Percentiles rank a stretch among this genome's conserved stretches.
Evolutionary conservation across 2,888 invertebrate genomes (phyloP).

Genomic region (Macroteleia sp.): DNA sequence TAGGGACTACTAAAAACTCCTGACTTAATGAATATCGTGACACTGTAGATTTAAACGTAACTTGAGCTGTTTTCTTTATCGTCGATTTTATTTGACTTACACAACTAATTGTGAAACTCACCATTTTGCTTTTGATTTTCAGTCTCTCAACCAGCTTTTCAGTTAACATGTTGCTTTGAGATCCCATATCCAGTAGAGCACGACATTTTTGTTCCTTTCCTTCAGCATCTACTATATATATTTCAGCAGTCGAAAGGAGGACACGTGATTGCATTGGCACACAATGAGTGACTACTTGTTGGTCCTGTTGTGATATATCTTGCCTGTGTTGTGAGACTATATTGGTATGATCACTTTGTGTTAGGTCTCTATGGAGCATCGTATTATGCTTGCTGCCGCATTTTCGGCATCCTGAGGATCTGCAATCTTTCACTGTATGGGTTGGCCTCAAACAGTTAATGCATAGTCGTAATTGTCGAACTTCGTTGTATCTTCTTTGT

Average conservation of each 20-base stretch:
- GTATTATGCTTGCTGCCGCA: too few relatives aligned
- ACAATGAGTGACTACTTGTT: too few relatives aligned
- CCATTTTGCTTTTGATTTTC: background rate
- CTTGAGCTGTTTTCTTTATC: background rate
- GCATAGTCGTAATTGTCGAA: too few relatives aligned
- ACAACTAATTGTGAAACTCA: background rate
- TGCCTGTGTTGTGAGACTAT: too few relatives aligned
- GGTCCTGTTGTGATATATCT: constrained; percentile 5
- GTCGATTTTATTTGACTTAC: background rate
- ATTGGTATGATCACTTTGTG: too few relatives aligned
- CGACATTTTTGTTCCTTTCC: constrained; percentile 17
- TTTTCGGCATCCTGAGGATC: too few relatives aligned
- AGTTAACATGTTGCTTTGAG: constrained; percentile 10
- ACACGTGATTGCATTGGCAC: background rate
- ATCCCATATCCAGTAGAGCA: constrained; percentile 12
- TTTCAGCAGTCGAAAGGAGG: constrained; percentile 5
- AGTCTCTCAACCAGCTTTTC: constrained; percentile 1
- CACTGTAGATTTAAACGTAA: background rate
- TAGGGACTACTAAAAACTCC: constrained; percentile 3
- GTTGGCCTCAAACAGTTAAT: too few relatives aligned
- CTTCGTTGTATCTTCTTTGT: too few relatives aligned
- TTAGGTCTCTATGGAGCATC: too few relatives aligned
- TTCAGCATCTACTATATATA: constrained; percentile 3
- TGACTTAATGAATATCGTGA: background rate
- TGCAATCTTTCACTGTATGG: too few relatives aligned